Evolutionary conservation across 1,140 invertebrate species (phyloP).

Genomic region (Oryzaephilus surinamensis): DNA sequence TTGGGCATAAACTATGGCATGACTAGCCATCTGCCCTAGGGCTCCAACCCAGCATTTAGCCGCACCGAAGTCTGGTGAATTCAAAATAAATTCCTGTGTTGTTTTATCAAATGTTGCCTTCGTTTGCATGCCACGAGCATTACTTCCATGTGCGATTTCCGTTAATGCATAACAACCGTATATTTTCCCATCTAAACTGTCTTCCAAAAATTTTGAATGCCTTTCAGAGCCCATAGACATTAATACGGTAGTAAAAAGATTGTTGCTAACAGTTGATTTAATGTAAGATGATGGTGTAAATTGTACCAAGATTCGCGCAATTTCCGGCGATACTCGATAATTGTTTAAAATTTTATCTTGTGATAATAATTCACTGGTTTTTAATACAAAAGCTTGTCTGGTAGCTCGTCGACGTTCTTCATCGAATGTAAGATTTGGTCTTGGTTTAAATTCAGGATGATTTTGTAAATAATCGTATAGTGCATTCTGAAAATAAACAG

Average conservation of each 20-base stretch:
- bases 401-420: slow-evolving; percentile 51
- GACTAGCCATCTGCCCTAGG: slow-evolving; percentile 76
- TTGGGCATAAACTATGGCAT: slow-evolving; percentile 83
- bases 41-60: slow-evolving; percentile 93
- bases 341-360: slow-evolving; percentile 6
- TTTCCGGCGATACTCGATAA: slow-evolving; percentile 35
- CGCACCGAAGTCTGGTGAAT: slow-evolving; percentile 88
- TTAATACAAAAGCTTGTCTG: slow-evolving; percentile 49
- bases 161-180: slow-evolving; percentile 81
- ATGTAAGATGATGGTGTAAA: slow-evolving; percentile 13
- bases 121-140: slow-evolving; percentile 83
- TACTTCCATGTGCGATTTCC: slow-evolving; percentile 88
- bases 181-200: slow-evolving; percentile 39
- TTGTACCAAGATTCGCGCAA: slow-evolving; percentile 8
- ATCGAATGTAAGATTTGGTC: slow-evolving; percentile 38
- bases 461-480: slow-evolving; percentile 8
- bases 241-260: slow-evolving; percentile 53
- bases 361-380: slow-evolving; percentile 34
- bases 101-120: slow-evolving; percentile 75
- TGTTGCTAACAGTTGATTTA: slow-evolving; percentile 14
- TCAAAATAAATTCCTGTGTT: slow-evolving; percentile 72
- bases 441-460: slow-evolving; percentile 12
- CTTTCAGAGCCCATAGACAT: slow-evolving; percentile 61
- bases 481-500: slow-evolving; percentile 10
- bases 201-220: slow-evolving; percentile 56